Evolutionary conservation across 2,113 vertebrate species (phyloP).

Genomic region (Labeo catla): DNA sequence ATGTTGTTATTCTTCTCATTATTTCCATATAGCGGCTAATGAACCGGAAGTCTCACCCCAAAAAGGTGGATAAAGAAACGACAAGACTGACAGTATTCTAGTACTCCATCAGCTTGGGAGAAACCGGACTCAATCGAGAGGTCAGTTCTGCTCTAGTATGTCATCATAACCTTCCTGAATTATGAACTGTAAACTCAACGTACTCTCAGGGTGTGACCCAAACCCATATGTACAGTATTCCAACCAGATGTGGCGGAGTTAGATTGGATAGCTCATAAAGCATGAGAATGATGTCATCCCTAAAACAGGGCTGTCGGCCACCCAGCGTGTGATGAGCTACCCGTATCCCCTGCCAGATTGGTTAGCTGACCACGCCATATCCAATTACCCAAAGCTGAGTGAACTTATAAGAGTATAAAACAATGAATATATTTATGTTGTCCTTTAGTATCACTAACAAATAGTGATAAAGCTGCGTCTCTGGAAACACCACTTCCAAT

Average conservation of each 20-base stretch:
- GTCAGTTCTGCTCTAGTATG: neutral
- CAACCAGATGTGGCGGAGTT: slow-evolving; percentile 27
- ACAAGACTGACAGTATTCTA: too few relatives aligned
- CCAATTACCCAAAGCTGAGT: neutral
- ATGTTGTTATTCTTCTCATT: too few relatives aligned
- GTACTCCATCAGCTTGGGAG: neutral
- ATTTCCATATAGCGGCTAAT: too few relatives aligned
- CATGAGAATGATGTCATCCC: slow-evolving; percentile 15
- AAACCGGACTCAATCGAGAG: neutral
- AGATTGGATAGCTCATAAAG: slow-evolving; percentile 5
- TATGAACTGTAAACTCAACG: neutral
- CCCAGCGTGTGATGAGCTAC: slow-evolving; percentile 33
- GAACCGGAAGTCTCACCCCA: too few relatives aligned
- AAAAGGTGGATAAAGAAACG: too few relatives aligned
- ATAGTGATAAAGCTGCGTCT: neutral
- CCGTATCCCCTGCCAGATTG: slow-evolving; percentile 16
- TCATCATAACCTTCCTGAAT: slow-evolving; percentile 24
- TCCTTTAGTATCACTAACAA: neutral
- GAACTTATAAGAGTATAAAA: slow-evolving; percentile 6
- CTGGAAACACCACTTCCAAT: neutral
- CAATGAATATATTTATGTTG: neutral
- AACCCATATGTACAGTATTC: slow-evolving; percentile 41
- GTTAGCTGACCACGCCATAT: neutral
- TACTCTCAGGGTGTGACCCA: slow-evolving; percentile 38
- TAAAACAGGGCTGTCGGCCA: slow-evolving; percentile 13